These are phyloP conservation scores for Pandemis heparana DNA, from an alignment of 2,888 invertebrate species.

Conservation along the genomic window DNA sequence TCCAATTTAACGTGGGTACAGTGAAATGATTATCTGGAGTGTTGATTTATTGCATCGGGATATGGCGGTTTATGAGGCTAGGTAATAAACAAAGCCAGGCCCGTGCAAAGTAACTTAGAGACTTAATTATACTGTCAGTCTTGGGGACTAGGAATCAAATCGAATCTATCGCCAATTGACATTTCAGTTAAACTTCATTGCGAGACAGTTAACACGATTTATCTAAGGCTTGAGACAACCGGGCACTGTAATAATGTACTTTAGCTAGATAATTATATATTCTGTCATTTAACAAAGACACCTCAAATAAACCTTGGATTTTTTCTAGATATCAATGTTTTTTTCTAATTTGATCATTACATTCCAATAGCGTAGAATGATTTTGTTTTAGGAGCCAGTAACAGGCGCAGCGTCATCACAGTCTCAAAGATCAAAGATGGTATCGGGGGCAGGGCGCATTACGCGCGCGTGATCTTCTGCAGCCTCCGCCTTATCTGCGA, in stretches of 20 bases:
- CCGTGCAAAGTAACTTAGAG: conserved; percentile 56
- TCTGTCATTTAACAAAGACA: neutral
- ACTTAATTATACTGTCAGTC: conserved; percentile 73
- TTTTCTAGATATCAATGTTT: neutral
- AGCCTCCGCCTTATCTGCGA: conserved; percentile 40
- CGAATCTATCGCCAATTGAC: conserved; percentile 63
- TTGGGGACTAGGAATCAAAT: conserved; percentile 63
- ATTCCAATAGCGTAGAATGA: neutral
- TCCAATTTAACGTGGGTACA: conserved; percentile 18
- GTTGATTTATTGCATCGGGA: conserved; percentile 70
- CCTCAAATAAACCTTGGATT: neutral
- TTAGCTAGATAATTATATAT: too few species aligned
- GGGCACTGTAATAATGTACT: neutral
- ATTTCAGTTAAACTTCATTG: conserved; percentile 44
- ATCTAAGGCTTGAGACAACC: neutral
- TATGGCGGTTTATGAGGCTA: conserved; percentile 62
- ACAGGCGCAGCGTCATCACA: neutral
- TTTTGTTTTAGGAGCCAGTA: neutral
- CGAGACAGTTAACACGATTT: conserved; percentile 37
- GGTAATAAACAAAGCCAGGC: conserved; percentile 68
- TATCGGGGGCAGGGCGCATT: conserved; percentile 33
- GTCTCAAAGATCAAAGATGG: conserved; percentile 27
- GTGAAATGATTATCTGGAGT: conserved; percentile 42
- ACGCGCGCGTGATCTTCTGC: conserved; percentile 51
- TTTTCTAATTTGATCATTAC: neutral